These are phyloP conservation scores for Gastrophryne carolinensis DNA, from an alignment of 2,797 vertebrate genomes.

Conservation along the genomic window DNA sequence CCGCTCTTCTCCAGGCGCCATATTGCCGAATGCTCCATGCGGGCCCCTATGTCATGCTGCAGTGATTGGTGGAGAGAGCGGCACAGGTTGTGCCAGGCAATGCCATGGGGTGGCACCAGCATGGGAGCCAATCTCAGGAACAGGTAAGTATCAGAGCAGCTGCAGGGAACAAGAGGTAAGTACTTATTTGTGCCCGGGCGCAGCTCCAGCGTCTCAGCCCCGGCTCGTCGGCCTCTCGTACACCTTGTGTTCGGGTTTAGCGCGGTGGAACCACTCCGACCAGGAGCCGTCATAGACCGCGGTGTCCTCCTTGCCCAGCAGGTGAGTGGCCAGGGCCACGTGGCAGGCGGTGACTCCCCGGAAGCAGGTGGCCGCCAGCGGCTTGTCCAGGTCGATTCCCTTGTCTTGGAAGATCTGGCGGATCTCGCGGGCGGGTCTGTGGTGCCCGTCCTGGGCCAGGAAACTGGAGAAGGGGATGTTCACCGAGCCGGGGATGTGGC, in stretches of 20 bases:
- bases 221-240: conserved; percentile 76
- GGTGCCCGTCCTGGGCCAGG: conserved; percentile 75
- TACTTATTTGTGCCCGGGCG: too few relatives aligned
- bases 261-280: conserved; percentile 86
- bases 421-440: conserved; percentile 73
- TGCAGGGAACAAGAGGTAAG: too few relatives aligned
- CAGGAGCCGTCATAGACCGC: conserved; percentile 89
- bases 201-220: too few relatives aligned
- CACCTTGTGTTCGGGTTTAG: conserved; percentile 74
- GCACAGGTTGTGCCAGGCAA: too few relatives aligned
- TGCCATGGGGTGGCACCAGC: too few relatives aligned
- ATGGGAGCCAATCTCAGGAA: too few relatives aligned
- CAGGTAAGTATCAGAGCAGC: too few relatives aligned
- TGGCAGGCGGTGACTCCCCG: conserved; percentile 91
- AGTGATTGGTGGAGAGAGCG: too few relatives aligned
- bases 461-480: conserved; percentile 87
- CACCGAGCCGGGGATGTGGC: conserved; percentile 82
- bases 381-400: conserved; percentile 77
- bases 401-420: conserved; percentile 74
- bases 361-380: conserved; percentile 79
- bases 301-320: conserved; percentile 79
- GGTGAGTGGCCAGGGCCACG: conserved; percentile 80
- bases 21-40: too few relatives aligned
- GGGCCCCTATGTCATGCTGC: too few relatives aligned
- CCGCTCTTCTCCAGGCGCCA: too few relatives aligned